Evolutionary conservation across 2,797 vertebrate species (phyloP).

Genomic region (Thamnophis elegans): DNA sequence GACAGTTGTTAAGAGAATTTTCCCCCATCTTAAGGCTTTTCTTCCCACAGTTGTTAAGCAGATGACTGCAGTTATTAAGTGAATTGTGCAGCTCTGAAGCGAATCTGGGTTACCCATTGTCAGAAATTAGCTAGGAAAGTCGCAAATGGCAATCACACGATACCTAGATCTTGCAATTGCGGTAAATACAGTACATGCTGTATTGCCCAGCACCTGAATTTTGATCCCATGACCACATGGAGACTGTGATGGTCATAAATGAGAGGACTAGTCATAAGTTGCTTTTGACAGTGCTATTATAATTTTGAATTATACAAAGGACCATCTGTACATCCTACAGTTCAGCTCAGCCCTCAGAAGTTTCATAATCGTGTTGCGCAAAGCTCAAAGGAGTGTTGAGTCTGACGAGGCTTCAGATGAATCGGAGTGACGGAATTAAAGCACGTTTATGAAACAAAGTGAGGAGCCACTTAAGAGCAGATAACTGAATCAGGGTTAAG

Average conservation of each 20-base stretch:
- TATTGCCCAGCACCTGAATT: not conserved
- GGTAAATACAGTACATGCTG: not conserved
- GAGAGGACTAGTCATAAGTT: not conserved
- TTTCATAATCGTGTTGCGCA: not conserved
- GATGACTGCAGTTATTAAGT: not conserved
- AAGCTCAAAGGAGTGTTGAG: not conserved
- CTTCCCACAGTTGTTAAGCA: not conserved
- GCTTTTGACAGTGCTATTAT: not conserved
- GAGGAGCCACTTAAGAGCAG: not conserved
- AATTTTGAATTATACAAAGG: not conserved
- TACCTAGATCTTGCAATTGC: rapidly evolving
- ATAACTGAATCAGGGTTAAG: not conserved
- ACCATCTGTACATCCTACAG: not conserved
- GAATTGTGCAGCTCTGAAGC: not conserved
- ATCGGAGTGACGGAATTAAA: not conserved
- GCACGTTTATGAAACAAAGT: not conserved
- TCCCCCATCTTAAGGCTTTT: not conserved
- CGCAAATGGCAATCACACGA: not conserved
- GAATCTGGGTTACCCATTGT: not conserved
- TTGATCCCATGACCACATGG: not conserved
- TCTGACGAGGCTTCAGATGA: not conserved
- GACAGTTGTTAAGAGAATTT: not conserved
- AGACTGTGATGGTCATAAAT: not conserved
- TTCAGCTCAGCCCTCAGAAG: not conserved
- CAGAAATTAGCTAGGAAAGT: not conserved